Evolutionary conservation across 2,113 vertebrate genomes (phyloP).

Genomic region (Asarcornis scutulata): DNA sequence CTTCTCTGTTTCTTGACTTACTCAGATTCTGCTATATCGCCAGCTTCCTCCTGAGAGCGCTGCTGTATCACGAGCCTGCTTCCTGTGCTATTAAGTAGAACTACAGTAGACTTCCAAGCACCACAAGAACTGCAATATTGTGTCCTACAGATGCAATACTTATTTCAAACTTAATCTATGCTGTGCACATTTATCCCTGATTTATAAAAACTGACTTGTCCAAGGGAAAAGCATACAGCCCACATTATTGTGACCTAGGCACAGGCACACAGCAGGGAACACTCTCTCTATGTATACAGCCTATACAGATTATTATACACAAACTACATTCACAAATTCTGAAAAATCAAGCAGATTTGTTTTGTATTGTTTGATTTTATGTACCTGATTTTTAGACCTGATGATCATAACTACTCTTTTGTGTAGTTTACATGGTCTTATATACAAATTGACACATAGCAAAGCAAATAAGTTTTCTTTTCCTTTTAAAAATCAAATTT

Average conservation of each 20-base stretch:
- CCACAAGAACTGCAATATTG: background rate
- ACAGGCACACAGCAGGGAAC: background rate
- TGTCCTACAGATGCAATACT: background rate
- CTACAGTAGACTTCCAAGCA: background rate
- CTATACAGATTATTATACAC: background rate
- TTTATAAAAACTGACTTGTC: conserved; percentile 36
- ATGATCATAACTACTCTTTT: background rate
- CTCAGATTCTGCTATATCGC: conserved; percentile 37
- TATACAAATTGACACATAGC: background rate
- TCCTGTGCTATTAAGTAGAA: background rate
- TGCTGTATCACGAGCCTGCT: conserved; percentile 65
- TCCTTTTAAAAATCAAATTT: background rate
- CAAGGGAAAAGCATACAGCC: background rate
- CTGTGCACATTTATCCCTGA: background rate
- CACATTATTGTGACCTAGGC: background rate
- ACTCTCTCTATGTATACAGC: background rate
- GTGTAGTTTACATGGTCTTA: background rate
- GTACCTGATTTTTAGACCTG: background rate
- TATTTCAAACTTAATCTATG: conserved; percentile 14
- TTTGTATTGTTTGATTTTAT: background rate
- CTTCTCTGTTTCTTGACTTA: background rate
- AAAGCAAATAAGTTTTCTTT: background rate
- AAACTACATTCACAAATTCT: background rate
- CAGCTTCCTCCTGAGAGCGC: conserved; percentile 72
- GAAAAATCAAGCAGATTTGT: background rate